phyloP scores from a whole-genome alignment of 2,797 vertebrate genomes.

The Chelmon rostratus region DNA sequence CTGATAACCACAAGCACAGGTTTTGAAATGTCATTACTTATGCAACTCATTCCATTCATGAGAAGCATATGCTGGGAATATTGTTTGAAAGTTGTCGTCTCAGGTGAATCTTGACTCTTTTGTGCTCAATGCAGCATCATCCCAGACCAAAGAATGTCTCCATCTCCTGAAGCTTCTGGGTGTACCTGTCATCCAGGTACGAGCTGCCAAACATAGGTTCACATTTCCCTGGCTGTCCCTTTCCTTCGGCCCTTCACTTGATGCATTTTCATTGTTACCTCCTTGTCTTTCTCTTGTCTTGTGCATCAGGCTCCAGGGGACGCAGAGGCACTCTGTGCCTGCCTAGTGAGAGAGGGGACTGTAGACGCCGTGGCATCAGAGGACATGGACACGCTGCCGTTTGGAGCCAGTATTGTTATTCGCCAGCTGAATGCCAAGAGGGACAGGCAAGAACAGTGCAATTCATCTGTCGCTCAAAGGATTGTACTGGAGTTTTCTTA shows the following conservation, averaged over 20 bases:
- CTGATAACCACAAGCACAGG: neutral
- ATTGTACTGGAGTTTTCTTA: neutral
- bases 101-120: neutral
- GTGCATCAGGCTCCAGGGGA: conserved; percentile 86
- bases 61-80: too few relatives aligned
- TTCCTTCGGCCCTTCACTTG: neutral
- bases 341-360: conserved; percentile 78
- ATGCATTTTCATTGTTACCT: neutral
- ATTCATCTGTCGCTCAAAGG: neutral
- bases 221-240: neutral
- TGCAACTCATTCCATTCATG: too few relatives aligned
- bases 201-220: neutral
- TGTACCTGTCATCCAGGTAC: conserved; percentile 86
- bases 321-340: conserved; percentile 87
- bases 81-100: neutral
- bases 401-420: conserved; percentile 85
- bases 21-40: neutral
- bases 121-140: conserved; percentile 71
- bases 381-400: conserved; percentile 90
- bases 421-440: conserved; percentile 85
- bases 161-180: conserved; percentile 85
- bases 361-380: conserved; percentile 88
- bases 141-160: conserved; percentile 73
- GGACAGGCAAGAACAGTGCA: conserved; percentile 71
- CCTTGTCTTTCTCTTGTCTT: neutral